Evolutionary conservation across 2,113 vertebrate species (phyloP).

Genomic region (Tupaia chinensis): DNA sequence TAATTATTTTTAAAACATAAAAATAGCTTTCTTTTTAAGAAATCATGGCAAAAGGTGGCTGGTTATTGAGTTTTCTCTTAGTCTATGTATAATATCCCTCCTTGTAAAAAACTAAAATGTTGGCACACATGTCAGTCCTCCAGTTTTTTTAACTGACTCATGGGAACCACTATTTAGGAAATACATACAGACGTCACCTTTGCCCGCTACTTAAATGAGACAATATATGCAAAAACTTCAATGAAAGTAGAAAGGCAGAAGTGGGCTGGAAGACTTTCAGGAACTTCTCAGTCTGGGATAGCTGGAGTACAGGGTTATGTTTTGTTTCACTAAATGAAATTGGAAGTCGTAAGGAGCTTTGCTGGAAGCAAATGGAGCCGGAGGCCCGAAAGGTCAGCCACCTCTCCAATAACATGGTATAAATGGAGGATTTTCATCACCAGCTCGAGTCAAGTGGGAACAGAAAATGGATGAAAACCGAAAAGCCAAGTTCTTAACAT

Average conservation of each 20-base stretch:
- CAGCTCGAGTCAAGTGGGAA: neutral
- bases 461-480: neutral
- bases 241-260: conserved; percentile 54
- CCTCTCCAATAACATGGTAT: neutral
- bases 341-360: neutral
- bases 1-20: conserved; percentile 13
- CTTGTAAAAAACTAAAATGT: conserved; percentile 37
- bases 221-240: neutral
- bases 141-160: neutral
- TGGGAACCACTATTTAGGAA: neutral
- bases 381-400: neutral
- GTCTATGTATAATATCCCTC: neutral
- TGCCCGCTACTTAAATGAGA: neutral
- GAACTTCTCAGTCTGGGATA: neutral
- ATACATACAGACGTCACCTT: neutral
- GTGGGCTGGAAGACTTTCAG: conserved; percentile 7
- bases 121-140: neutral
- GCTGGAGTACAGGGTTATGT: neutral
- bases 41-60: neutral
- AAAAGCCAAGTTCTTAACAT: conserved; percentile 36
- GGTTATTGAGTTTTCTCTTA: neutral
- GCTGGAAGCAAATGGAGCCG: neutral
- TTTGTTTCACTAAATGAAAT: conserved; percentile 7
- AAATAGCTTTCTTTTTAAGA: neutral
- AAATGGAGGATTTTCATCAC: neutral